These are phyloP conservation scores for Camponotus pennsylvanicus DNA, from an alignment of 1,140 invertebrate genomes.

Conservation along the genomic window DNA sequence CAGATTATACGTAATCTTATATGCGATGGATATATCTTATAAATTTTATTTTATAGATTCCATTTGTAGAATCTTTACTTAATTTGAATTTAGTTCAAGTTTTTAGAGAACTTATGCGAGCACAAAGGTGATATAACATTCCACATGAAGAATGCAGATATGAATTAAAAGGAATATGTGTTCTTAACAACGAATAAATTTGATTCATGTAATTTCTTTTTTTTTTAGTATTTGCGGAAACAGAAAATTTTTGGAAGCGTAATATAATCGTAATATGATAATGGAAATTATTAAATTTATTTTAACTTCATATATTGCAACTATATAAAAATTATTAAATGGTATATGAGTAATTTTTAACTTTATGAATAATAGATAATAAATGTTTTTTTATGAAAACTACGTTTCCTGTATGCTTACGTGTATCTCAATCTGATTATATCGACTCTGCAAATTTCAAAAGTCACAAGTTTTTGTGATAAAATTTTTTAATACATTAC, in stretches of 20 bases:
- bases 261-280: neutral
- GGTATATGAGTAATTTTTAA: neutral
- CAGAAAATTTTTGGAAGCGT: neutral
- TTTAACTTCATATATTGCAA: conserved; percentile 12
- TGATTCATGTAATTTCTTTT: neutral
- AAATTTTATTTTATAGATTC: conserved; percentile 4
- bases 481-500: neutral
- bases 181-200: conserved; percentile 26
- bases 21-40: neutral
- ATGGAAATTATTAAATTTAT: conserved; percentile 7
- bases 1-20: neutral
- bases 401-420: neutral
- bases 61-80: neutral
- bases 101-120: conserved; percentile 9
- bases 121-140: conserved; percentile 31
- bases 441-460: conserved; percentile 1
- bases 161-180: conserved; percentile 1
- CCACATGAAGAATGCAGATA: neutral
- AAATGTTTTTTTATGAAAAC: conserved; percentile 1
- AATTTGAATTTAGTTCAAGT: neutral
- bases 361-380: conserved; percentile 1
- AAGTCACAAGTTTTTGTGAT: neutral
- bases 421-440: neutral
- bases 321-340: neutral
- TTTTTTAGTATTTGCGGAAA: neutral